Evolutionary conservation across 1,140 invertebrate species (phyloP), one percentile per base, ranked within the genome.

Genomic region (Drosophila kikkawai): DNA sequence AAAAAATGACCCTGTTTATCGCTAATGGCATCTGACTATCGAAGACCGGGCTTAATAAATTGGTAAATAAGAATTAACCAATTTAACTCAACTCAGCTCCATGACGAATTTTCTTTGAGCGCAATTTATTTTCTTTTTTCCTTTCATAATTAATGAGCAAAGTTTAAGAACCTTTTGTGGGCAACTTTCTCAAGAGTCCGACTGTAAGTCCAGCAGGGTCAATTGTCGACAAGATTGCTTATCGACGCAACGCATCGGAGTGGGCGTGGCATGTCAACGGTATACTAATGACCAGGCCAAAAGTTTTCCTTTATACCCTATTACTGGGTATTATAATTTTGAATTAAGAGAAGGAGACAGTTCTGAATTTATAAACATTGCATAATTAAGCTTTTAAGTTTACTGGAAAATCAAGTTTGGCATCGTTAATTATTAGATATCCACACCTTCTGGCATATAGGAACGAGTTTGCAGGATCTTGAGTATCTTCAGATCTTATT

Each of bases 141-240:
- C 58, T 69, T 51, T 56, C 77, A 87, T 88, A 80, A 87, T 87
- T 87, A 87, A 87, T 79, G 84, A 87, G 80, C 68, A 57, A 88
- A 87, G 73, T 87, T 87, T 74, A 48, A 34, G 65, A 77, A 59
- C 77, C 80, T 83, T 86, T 88, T 87, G 73, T 83, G 53, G 51
- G 67, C 57, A 80, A 78, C 82, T 88, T 87, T 65, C 13, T 26
- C 42, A 63, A 50, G 36, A 58, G 45, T 56, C 57, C 61, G 12
- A 32, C 29, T 39, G 29, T 17, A 34, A 34, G 61, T 53, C 47
- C 42, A 45, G 60, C 42, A 50, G 64, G 55, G 51, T 48, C 50
- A 69, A 79, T 87, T 76, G 71, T 66, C 57, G 69, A 79, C 65
- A 71, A 57, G 68, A 79, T 79, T 74, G 47, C 83, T 87, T 86